Evolutionary conservation across 2,113 vertebrate species (phyloP).

Genomic region (Thunnus maccoyii): DNA sequence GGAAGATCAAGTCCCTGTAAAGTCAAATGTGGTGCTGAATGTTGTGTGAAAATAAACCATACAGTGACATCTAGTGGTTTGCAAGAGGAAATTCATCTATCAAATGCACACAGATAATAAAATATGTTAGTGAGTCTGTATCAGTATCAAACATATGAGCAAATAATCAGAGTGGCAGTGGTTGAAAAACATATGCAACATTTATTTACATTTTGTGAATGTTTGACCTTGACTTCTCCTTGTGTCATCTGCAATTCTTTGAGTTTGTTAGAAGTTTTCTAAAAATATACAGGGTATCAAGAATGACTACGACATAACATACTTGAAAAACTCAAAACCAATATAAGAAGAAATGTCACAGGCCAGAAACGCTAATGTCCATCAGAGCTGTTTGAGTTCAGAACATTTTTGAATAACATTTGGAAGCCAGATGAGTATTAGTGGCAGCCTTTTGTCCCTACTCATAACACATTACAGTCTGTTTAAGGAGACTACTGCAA

Average conservation of each 20-base stretch:
- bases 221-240: too few relatives aligned
- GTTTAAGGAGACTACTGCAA: neutral
- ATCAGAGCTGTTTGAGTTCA: neutral
- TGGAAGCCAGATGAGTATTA: too few relatives aligned
- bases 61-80: conserved; percentile 63
- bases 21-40: neutral
- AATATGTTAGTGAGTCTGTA: neutral
- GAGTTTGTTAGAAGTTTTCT: neutral
- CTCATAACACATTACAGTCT: too few relatives aligned
- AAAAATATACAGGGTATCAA: too few relatives aligned
- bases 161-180: neutral
- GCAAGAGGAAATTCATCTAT: neutral
- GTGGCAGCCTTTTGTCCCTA: too few relatives aligned
- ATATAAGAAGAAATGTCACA: neutral
- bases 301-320: neutral
- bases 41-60: conserved; percentile 17
- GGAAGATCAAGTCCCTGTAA: neutral
- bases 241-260: neutral
- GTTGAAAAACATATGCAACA: neutral
- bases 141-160: neutral
- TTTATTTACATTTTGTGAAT: neutral
- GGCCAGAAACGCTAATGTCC: neutral
- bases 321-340: neutral
- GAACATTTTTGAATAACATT: too few relatives aligned
- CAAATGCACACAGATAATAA: neutral